Base-by-base conservation (phyloP, 92 coral and sea anemone genomes). In the Zoanthus gigantus region DNA sequence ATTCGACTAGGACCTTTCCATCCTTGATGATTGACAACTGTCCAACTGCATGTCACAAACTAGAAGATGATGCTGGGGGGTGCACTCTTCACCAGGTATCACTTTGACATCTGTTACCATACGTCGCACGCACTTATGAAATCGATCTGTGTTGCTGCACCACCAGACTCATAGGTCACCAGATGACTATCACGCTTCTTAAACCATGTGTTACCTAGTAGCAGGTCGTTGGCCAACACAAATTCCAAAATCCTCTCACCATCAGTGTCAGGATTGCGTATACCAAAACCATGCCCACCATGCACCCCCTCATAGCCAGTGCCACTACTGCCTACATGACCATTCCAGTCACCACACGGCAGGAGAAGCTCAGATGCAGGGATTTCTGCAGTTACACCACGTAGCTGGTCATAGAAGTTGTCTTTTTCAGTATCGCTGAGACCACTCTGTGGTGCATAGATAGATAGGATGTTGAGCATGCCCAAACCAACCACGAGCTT, bases 381-480 rank as follows among this genome's bases (percentile, higher is more conserved):
- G 54, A 88, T 30, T 78, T 88, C 78, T n/a, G 91, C 68, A 11
- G 71, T 66, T n/a, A 66, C 71, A n/a, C 31, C 32, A 6, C 71
- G 6, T 32, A 66, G 32, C 18, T 48, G 18, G 31, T 68, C 88
- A 81, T 88, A 88, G 32, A 88, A 81, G 16, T 16, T 58, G 37
- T 88, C 91, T 53, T 88, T 88, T 6, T 37, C 68, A 17, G 34
- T 66, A 44, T 68, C 88, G 72, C 79, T 47, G 15, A 88, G 77
- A 14, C 88, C 88, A 23, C 32, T 28, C 32, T 88, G 90, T 7
- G 88, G 91, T 48, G 91, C 91, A 82, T 88, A 88, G 6, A 61
- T 79, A 4, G 88, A 88, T 16, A 88, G 16, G 47, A 81, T 54
- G 11, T 79, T 71, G 18, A 88, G 23, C 23, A 71, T 44, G n/a